Evolutionary conservation across 2,797 vertebrate species (phyloP), one percentile per base, ranked within the genome.

Genomic region (Esox masquinongy): DNA sequence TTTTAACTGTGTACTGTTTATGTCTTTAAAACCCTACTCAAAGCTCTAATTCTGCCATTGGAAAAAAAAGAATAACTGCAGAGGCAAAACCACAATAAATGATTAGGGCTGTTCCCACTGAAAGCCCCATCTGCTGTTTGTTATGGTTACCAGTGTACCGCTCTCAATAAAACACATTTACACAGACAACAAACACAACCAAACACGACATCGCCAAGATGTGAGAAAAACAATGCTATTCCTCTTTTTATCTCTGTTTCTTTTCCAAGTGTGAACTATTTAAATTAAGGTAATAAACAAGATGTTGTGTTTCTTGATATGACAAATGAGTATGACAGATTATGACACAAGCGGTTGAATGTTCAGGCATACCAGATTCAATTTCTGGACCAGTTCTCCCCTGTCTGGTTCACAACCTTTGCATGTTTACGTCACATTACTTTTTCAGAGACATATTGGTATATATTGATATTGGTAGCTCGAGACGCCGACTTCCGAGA

Each of bases 11-110:
- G 64, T 83, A 83, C 78, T 36, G 75, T 84, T 77, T 85, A 70
- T 72, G 68, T 77, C 72, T 73, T 34, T 80, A 49, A 85, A 79
- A 67, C 77, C 67, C 72, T 64, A 36, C 67, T 76, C 74, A 75
- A 73, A 80, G 70, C 67, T 67, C 70, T 76, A 73, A 89, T 84
- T 79, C 77, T 63, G 79, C 47, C 77, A 80, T 84, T 79, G 15
- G 59, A 24, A n/a, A 81, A 80, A 69, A 56, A 82, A 72, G 3
- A 61, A 61, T 11, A 78, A 85, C 76, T 75, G 50, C 75, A 74
- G 70, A 81, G 80, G 74, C 72, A 83, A 82, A 86, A 85, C 84
- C 90, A 87, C 88, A 88, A 82, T 84, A 83, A 85, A 75, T 75
- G 82, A 84, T 86, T 47, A 76, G 66, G 74, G 74, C 47, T 11